Conservation (phyloP, 1,140 invertebrate species). For the Pomacea maculata region DNA sequence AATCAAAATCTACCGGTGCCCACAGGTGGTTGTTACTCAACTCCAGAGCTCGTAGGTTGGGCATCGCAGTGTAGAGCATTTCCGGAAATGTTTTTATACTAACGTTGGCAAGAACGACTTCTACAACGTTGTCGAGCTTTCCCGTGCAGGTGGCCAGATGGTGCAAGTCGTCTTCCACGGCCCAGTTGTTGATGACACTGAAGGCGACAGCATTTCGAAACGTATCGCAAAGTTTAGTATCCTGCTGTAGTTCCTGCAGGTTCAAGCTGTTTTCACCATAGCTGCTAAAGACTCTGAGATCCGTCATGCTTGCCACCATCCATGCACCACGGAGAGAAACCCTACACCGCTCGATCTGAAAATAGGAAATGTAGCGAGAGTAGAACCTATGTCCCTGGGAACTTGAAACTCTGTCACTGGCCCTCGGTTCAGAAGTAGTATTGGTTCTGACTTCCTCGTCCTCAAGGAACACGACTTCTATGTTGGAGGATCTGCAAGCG, state of each 20-base stretch:
- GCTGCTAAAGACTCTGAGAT: not conserved
- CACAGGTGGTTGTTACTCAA: constrained; percentile 35
- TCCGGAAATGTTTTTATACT: constrained; percentile 24
- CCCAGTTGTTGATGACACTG: not conserved
- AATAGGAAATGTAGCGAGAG: not conserved
- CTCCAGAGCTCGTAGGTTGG: constrained; percentile 40
- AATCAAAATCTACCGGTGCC: constrained; percentile 39
- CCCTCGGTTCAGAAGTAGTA: not conserved
- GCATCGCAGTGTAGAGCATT: constrained; percentile 29
- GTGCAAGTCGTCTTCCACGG: not conserved
- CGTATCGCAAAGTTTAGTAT: not conserved
- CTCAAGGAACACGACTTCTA: not conserved
- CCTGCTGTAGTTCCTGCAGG: not conserved
- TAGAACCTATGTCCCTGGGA: not conserved
- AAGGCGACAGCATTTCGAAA: constrained; percentile 5
- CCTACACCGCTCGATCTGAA: constrained; percentile 6
- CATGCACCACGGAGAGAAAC: not conserved
- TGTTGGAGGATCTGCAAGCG: not conserved
- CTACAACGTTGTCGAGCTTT: constrained; percentile 12
- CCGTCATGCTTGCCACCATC: constrained; percentile 7
- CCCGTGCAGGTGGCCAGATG: not conserved
- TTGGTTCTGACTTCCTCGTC: not conserved
- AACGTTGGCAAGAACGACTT: constrained; percentile 28
- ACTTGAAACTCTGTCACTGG: not conserved
- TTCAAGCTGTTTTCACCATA: not conserved